Evolutionary conservation across 2,888 invertebrate species (phyloP).

Genomic region (Zaprionus obscuricornis): DNA sequence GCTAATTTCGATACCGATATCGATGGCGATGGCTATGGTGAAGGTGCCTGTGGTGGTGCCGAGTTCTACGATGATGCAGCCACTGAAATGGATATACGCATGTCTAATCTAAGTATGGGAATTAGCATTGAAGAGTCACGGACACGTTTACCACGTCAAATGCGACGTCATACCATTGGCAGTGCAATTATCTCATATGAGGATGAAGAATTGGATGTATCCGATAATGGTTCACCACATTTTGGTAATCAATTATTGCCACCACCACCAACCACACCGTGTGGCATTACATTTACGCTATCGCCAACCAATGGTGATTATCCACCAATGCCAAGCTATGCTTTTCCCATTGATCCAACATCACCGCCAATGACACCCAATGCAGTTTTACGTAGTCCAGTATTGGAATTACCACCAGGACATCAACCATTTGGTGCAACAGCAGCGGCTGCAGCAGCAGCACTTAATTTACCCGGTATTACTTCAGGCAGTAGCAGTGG

Average conservation of each 20-base stretch:
- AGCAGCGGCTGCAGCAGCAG: constrained; percentile 33
- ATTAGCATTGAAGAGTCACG: constrained; percentile 78
- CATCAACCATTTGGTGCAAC: constrained; percentile 30
- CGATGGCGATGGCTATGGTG: constrained; percentile 16
- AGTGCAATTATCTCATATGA: constrained; percentile 83
- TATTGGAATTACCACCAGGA: constrained; percentile 70
- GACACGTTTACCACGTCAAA: constrained; percentile 73
- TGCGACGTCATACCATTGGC: constrained; percentile 80
- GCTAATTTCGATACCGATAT: too few species aligned
- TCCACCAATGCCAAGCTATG: constrained; percentile 75
- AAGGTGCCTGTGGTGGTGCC: constrained; percentile 43
- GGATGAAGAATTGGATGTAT: constrained; percentile 84
- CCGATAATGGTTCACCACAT: constrained; percentile 83
- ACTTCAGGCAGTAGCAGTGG: constrained; percentile 40
- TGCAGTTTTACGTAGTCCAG: constrained; percentile 61
- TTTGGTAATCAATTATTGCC: constrained; percentile 84
- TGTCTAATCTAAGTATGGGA: constrained; percentile 68
- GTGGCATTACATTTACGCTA: constrained; percentile 86
- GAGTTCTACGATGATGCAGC: constrained; percentile 65
- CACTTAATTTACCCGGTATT: constrained; percentile 64
- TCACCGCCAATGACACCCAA: constrained; percentile 76
- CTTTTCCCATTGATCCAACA: constrained; percentile 80
- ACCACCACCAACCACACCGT: constrained; percentile 84
- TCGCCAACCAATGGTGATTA: constrained; percentile 85
- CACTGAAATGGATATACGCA: constrained; percentile 73